phyloP scores from a whole-genome alignment of 2,888 invertebrate species.

The Pharmacophagus antenor region DNA sequence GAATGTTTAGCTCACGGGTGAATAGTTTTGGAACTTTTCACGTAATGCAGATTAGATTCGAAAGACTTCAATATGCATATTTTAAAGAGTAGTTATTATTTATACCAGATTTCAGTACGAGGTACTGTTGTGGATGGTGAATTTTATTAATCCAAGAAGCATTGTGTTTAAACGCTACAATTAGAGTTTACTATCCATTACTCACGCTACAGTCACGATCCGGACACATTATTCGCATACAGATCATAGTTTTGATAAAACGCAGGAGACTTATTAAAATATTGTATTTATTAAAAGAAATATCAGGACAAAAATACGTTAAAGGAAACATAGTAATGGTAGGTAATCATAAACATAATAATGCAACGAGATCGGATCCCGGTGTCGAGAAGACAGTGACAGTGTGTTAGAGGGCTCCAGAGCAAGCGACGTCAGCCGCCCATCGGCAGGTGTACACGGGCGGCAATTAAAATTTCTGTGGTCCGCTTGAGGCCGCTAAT shows the following conservation, averaged over 20 bases:
- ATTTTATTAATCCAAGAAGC: constrained; percentile 12
- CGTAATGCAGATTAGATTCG: constrained; percentile 12
- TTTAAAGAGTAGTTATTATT: constrained; percentile 5
- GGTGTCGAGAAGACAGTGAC: not conserved
- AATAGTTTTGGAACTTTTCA: constrained; percentile 4
- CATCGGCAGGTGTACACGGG: constrained; percentile 37
- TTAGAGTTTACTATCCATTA: constrained; percentile 41
- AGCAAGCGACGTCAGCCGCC: not conserved
- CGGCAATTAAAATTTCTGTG: constrained; percentile 63
- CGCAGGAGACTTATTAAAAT: not conserved
- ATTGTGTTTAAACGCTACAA: constrained; percentile 35
- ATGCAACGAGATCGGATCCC: constrained; percentile 1
- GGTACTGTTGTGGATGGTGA: not conserved
- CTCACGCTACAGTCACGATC: constrained; percentile 57
- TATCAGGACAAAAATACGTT: too few species aligned
- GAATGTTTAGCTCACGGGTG: constrained; percentile 8
- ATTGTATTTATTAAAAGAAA: not conserved
- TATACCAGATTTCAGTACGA: constrained; percentile 10
- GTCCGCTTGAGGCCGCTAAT: constrained; percentile 62
- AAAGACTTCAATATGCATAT: constrained; percentile 2
- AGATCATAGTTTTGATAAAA: not conserved
- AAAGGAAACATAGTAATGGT: not conserved
- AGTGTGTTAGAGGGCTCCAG: not conserved
- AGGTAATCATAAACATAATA: too few species aligned
- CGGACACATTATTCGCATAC: constrained; percentile 54